phyloP scores from a whole-genome alignment of 1,140 invertebrate genomes.

The Ladona fulva region DNA sequence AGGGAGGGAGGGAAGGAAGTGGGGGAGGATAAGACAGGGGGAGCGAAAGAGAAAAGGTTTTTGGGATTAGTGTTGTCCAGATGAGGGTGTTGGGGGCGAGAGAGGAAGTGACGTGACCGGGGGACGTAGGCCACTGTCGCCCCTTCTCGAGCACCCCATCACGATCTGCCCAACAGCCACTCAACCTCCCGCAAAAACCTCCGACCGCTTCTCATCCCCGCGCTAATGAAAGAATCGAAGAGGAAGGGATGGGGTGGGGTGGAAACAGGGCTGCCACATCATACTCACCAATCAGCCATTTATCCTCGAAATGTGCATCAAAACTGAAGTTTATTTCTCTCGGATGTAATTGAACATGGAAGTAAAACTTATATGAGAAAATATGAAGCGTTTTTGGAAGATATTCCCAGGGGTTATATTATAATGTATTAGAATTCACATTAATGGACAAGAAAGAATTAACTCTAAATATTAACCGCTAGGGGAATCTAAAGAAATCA shows the following conservation, averaged over 20 bases:
- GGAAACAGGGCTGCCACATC: not conserved
- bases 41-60: not conserved
- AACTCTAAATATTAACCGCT: too few relatives aligned
- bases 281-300: too few relatives aligned
- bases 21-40: not conserved
- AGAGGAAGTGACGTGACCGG: not conserved
- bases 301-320: too few relatives aligned
- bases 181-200: not conserved
- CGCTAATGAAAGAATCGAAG: constrained; percentile 9
- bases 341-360: too few relatives aligned
- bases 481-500: too few relatives aligned
- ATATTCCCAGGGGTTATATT: too few relatives aligned
- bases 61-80: not conserved
- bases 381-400: too few relatives aligned
- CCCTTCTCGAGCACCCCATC: not conserved
- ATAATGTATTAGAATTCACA: too few relatives aligned
- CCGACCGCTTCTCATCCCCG: not conserved
- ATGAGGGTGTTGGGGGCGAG: not conserved
- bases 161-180: not conserved
- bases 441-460: too few relatives aligned
- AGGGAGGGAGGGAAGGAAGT: not conserved
- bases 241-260: not conserved
- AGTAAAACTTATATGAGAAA: too few relatives aligned
- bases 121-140: not conserved
- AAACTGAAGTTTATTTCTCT: too few relatives aligned